These are phyloP conservation scores for Ceratina japonica DNA, from an alignment of 1,140 invertebrate genomes.

Conservation along the genomic window DNA sequence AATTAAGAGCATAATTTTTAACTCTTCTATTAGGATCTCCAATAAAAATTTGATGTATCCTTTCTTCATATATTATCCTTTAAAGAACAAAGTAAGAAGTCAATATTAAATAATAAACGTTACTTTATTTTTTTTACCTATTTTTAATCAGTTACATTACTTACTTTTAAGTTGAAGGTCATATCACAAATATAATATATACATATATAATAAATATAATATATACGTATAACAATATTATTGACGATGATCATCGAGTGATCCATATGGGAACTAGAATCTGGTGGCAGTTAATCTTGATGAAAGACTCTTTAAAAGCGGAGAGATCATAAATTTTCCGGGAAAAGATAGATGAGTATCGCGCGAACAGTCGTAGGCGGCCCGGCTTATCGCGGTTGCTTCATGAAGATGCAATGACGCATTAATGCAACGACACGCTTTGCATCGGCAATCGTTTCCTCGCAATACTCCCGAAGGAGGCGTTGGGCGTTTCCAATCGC, in stretches of 20 bases:
- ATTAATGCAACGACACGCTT: slow-evolving; percentile 49
- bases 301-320: slow-evolving; percentile 31
- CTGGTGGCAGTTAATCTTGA: slow-evolving; percentile 38
- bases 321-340: slow-evolving; percentile 40
- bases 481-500: slow-evolving; percentile 47
- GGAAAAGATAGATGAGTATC: slow-evolving; percentile 42
- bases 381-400: slow-evolving; percentile 37
- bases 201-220: no score
- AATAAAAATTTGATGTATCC: no score
- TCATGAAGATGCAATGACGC: slow-evolving; percentile 46
- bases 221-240: no score
- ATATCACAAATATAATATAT: no score
- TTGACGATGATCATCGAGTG: no score
- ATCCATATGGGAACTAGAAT: neutral
- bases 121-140: no score
- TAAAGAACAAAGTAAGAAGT: no score
- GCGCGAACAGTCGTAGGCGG: slow-evolving; percentile 35
- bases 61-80: no score
- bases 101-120: neutral
- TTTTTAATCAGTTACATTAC: neutral
- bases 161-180: neutral
- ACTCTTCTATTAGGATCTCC: no score
- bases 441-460: slow-evolving; percentile 42
- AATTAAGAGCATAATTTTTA: no score
- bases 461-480: slow-evolving; percentile 43